Conservation (phyloP, 2,113 vertebrate species). For the Gobiocypris rarus region DNA sequence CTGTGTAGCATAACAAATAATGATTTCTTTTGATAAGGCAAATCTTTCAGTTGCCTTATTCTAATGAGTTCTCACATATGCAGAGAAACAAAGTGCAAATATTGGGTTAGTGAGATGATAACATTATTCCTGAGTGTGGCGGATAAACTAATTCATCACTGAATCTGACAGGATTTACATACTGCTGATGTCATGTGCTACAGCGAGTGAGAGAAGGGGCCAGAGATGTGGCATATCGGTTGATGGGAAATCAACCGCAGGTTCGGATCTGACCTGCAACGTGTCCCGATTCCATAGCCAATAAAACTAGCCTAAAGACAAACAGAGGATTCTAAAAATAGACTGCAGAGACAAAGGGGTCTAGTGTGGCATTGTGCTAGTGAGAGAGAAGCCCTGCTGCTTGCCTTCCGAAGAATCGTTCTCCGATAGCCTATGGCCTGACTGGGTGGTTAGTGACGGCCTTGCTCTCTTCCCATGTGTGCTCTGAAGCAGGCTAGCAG, state of each 20-base stretch:
- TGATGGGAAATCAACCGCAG: slow-evolving; percentile 3
- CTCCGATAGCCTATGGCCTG: slow-evolving; percentile 61
- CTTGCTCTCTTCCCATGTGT: slow-evolving; percentile 37
- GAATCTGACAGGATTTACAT: not conserved
- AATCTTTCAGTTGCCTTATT: not conserved
- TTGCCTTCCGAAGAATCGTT: slow-evolving; percentile 64
- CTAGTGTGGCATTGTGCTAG: not conserved
- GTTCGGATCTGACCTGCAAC: not conserved
- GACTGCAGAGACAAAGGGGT: slow-evolving; percentile 20
- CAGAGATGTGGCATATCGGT: not conserved
- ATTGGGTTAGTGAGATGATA: slow-evolving; percentile 8
- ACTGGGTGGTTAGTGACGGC: slow-evolving; percentile 64
- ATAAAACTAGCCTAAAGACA: not conserved
- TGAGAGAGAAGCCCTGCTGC: slow-evolving; percentile 48
- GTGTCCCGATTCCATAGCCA: not conserved
- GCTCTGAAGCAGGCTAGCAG: slow-evolving; percentile 74
- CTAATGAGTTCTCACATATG: slow-evolving; percentile 25
- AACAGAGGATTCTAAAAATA: slow-evolving; percentile 4
- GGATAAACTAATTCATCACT: slow-evolving; percentile 12
- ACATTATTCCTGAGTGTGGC: not conserved
- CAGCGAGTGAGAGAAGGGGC: not conserved
- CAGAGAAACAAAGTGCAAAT: slow-evolving; percentile 15
- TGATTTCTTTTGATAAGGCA: slow-evolving; percentile 5
- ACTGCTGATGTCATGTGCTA: not conserved
- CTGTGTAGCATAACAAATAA: slow-evolving; percentile 2